A percentile compares a stretch with the other conserved stretches of the same genome.
These are phyloP conservation scores for Lithobates sylvaticus DNA, from an alignment of 2,797 vertebrate genomes.

Conservation along the genomic window DNA sequence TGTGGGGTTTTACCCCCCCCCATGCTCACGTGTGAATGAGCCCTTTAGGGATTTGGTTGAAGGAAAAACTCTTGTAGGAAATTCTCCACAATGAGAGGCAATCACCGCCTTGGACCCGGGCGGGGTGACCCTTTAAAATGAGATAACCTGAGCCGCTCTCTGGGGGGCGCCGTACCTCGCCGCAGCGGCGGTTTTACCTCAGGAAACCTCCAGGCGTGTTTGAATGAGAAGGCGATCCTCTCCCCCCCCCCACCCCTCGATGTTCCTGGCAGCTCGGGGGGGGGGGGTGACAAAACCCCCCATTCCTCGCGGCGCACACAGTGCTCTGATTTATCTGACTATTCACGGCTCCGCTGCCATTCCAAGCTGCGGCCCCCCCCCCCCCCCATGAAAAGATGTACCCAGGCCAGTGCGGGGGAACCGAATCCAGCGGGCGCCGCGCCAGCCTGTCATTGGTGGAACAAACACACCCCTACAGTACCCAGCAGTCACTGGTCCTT, in stretches of 20 bases:
- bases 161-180: background rate
- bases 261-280: constrained; percentile 44
- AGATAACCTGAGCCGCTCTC: too few species aligned
- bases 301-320: constrained; percentile 53
- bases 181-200: constrained; percentile 27
- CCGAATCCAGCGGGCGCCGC: constrained; percentile 32
- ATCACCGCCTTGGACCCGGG: too few species aligned
- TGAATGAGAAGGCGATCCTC: background rate
- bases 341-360: constrained; percentile 55
- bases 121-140: too few species aligned
- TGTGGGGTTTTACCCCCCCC: too few species aligned
- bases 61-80: too few species aligned
- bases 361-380: constrained; percentile 28
- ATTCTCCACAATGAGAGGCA: too few species aligned
- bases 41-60: too few species aligned
- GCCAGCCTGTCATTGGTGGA: constrained; percentile 48
- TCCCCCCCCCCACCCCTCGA: background rate
- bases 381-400: constrained; percentile 51
- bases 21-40: too few species aligned
- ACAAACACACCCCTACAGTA: constrained; percentile 55
- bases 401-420: constrained; percentile 36
- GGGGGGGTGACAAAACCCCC: constrained; percentile 39
- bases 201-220: constrained; percentile 46
- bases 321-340: constrained; percentile 54
- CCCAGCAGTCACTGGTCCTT: constrained; percentile 45